Base-by-base conservation (phyloP, 2,113 vertebrate species). In the Nycticorax nycticorax region DNA sequence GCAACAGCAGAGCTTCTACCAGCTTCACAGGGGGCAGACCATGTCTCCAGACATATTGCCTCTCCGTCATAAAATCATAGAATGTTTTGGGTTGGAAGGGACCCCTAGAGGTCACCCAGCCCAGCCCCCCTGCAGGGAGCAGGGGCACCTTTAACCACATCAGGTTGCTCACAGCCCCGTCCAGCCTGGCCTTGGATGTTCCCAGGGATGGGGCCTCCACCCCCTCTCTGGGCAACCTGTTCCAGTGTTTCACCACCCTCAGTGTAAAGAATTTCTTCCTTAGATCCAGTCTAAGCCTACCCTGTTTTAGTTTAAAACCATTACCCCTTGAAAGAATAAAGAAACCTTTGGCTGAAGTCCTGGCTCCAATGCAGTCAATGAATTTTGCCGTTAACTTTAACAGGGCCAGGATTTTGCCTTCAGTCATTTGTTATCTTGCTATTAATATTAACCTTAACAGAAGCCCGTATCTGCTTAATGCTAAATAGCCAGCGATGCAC, bases 381-480 rank as follows among this genome's bases (percentile, higher is more conserved):
- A 85, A 76, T 85, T 83, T 62, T 57, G 41, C 55, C 9, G 1
- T 80, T 92, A 78, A 60, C 47, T 92, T 93, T 45, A 89, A 57
- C 0, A 85, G 57, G 88, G 53, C 64, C 76, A 64, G 28, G 56
- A 43, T 57, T 94, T 87, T 72, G 53, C 62, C 57, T 82, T 69
- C 75, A 85, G 85, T 87, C 14, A 74, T 55, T 68, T 47, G 21
- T 91, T 91, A 89, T 78, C 83, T 91, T 48, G 52, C 39, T 41
- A 21, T 85, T 94, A 93, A 86, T 37, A 21, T 85, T 94, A 93
- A 86, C 75, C 67, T 74, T 50, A 88, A 84, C 72, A 78, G 89
- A 74, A 82, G 69, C 59, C 68, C 67, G 8, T 28, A 41, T 75
- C 79, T 94, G 48, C 72, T 19, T 62, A 3, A 64, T 2, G 5